Percentiles rank a stretch among this genome's conserved stretches.
These are phyloP conservation scores for Proterorhinus semilunaris DNA, from an alignment of 2,113 vertebrate genomes.

Conservation along the genomic window DNA sequence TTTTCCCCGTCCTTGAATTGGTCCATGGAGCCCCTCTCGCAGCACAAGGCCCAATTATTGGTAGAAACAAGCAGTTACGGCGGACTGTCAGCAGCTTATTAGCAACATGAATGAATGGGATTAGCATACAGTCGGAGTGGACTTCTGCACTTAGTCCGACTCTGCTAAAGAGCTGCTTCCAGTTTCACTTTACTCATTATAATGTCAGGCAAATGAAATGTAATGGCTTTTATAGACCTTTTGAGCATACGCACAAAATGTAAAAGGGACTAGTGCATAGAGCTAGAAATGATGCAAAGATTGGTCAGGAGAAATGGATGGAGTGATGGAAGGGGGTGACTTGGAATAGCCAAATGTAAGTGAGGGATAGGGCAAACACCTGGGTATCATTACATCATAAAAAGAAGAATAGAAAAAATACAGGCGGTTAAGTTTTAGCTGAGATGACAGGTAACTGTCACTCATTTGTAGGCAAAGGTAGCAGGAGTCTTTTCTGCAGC, in stretches of 20 bases:
- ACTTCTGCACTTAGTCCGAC: background rate
- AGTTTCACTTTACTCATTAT: background rate
- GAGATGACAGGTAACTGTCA: background rate
- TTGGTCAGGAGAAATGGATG: too few species aligned
- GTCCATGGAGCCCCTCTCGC: conserved; percentile 1
- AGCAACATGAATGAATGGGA: background rate
- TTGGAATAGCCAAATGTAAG: too few species aligned
- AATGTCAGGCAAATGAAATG: background rate
- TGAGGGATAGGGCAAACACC: too few species aligned
- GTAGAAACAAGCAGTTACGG: conserved; percentile 5
- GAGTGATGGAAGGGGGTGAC: too few species aligned
- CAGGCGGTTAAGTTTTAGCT: background rate
- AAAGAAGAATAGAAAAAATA: background rate
- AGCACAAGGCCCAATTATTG: conserved; percentile 4
- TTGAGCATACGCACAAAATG: background rate
- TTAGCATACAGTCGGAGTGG: background rate
- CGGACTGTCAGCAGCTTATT: conserved; percentile 1
- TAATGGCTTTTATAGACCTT: background rate
- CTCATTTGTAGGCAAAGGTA: too few species aligned
- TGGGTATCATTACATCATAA: too few species aligned
- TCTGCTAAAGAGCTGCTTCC: background rate
- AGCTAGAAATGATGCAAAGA: too few species aligned
- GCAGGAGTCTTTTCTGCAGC: too few species aligned
- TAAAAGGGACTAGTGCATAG: too few species aligned
- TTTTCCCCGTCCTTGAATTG: conserved; percentile 13